phyloP scores from a whole-genome alignment of 2,113 vertebrate genomes.

The Upupa epops region DNA sequence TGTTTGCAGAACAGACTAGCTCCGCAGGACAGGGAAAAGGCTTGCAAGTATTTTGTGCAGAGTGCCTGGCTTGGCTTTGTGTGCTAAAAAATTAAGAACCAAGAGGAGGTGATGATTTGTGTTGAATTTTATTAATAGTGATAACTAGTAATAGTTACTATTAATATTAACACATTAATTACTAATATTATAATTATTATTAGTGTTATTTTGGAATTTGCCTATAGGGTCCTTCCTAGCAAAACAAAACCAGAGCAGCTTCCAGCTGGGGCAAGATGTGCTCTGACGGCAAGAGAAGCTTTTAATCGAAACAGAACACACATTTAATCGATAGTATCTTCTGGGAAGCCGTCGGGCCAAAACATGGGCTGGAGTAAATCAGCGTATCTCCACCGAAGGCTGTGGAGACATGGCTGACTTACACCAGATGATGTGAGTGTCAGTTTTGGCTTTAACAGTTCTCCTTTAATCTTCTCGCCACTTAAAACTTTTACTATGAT shows the following conservation, averaged over 20 bases:
- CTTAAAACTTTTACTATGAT: conserved; percentile 65
- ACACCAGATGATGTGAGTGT: conserved; percentile 48
- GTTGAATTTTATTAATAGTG: not conserved
- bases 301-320: not conserved
- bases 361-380: conserved; percentile 43
- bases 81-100: conserved; percentile 23
- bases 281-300: not conserved
- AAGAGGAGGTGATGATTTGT: conserved; percentile 32
- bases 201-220: conserved; percentile 32
- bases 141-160: no score
- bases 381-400: not conserved
- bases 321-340: conserved; percentile 38
- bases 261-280: conserved; percentile 53
- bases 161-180: no score
- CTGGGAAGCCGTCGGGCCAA: not conserved
- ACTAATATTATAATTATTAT: no score
- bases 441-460: conserved; percentile 57
- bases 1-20: not conserved
- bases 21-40: not conserved
- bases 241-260: conserved; percentile 36
- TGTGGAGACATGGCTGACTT: conserved; percentile 7
- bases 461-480: conserved; percentile 65
- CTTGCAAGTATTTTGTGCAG: conserved; percentile 13
- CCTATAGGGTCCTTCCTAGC: conserved; percentile 44
- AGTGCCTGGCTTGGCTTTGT: not conserved